phyloP scores from a whole-genome alignment of 2,888 invertebrate genomes.

The Eueremaeus valkanovi region DNA sequence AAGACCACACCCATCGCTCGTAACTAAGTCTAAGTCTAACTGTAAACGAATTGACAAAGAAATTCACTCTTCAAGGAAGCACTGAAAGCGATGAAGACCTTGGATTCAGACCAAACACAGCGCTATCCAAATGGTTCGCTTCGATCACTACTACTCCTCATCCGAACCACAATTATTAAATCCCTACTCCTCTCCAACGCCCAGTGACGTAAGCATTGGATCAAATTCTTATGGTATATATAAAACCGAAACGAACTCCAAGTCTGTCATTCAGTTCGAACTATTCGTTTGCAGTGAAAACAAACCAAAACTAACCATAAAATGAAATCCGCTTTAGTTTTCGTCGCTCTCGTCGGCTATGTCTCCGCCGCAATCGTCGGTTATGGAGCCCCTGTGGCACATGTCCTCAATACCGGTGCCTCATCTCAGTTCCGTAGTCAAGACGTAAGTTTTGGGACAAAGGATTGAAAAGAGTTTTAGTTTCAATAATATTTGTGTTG shows the following conservation, averaged over 20 bases:
- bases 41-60: not conserved
- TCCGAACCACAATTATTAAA: conserved; percentile 5
- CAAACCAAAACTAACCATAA: not conserved
- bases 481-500: not conserved
- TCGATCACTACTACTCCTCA: not conserved
- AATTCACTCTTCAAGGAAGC: not conserved
- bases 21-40: conserved; percentile 15
- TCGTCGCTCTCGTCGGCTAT: conserved; percentile 40
- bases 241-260: conserved; percentile 1
- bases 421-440: conserved; percentile 47
- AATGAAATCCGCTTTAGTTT: conserved; percentile 28
- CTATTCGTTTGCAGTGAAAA: not conserved
- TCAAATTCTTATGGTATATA: not conserved
- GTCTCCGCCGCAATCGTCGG: conserved; percentile 34
- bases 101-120: not conserved
- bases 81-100: conserved; percentile 22
- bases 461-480: not conserved
- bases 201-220: not conserved
- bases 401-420: conserved; percentile 45
- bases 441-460: conserved; percentile 45
- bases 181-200: conserved; percentile 1
- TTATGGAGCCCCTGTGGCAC: conserved; percentile 35
- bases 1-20: conserved; percentile 7
- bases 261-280: conserved; percentile 11
- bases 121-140: not conserved